Evolutionary conservation across 2,888 invertebrate genomes (phyloP).

Genomic region (Melinaea marsaeus): DNA sequence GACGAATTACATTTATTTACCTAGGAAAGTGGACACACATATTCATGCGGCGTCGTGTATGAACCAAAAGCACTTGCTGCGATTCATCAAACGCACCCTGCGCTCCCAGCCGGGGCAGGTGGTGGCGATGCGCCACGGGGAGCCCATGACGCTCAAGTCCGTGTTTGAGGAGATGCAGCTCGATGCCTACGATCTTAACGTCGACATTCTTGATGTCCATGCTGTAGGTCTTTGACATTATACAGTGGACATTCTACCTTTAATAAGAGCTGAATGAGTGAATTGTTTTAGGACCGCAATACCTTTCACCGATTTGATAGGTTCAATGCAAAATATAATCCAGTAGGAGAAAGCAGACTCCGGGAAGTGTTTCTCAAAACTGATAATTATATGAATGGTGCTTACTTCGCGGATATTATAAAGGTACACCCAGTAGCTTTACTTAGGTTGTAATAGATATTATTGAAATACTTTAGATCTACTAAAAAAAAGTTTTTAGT

Average conservation of each 20-base stretch:
- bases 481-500: background rate
- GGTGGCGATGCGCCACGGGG: constrained; percentile 75
- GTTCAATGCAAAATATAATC: constrained; percentile 99
- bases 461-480: background rate
- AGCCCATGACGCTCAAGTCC: constrained; percentile 92
- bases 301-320: constrained; percentile 99
- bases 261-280: no score
- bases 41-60: constrained; percentile 99
- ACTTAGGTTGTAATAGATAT: background rate
- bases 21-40: constrained; percentile 96
- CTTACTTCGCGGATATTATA: constrained; percentile 98
- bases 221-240: constrained; percentile 81
- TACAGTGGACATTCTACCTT: no score
- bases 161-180: constrained; percentile 98
- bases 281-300: constrained; percentile 85
- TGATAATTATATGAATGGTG: constrained; percentile 96
- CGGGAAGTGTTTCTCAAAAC: constrained; percentile 99
- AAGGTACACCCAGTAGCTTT: constrained; percentile 75
- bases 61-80: constrained; percentile 99
- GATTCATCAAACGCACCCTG: constrained; percentile 98
- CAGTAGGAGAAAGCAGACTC: constrained; percentile 96
- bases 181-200: constrained; percentile 97
- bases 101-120: constrained; percentile 89
- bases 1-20: background rate
- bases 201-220: constrained; percentile 99